Evolutionary conservation across 2,113 vertebrate genomes (phyloP), one percentile per base, ranked within the genome.

Genomic region (Protobothrops flavoviridis): DNA sequence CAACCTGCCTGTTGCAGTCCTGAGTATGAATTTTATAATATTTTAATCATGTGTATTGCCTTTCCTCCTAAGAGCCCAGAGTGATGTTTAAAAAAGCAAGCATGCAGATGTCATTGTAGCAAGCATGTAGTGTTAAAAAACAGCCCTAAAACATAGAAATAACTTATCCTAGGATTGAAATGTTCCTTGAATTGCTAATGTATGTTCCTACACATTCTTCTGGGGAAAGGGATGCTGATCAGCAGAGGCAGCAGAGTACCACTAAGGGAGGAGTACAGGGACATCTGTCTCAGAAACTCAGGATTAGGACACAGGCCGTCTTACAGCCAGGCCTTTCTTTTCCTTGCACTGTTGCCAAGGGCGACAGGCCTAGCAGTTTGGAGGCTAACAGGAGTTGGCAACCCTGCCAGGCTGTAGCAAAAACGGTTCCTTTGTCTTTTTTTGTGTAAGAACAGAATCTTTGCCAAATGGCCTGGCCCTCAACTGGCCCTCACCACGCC

Each of bases 361-460:
- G 92, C 74, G 86, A 93, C 89, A 86, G 55, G 88, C 88, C 86
- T 93, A 61, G 89, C 74, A 61, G n/a, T 93, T 90, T 39, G 21
- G 92, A 59, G 92, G 45, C 45, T 93, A 89, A 48, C n/a, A 53
- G 61, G 88, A 86, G 74, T 23, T 90, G 92, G 74, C 92, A 93
- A 17, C 24, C 55, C 74, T 90, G 88, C 92, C 74, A 64, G 45
- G 45, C 88, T 90, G 20, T 24, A 90, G 29, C 88, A 90, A 93
- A 93, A 93, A 90, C 86, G 45, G 88, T 57, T 93, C 92, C 56
- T 93, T 93, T 93, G 88, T 93, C 92, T 50, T 87, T 48, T 90
- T 57, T 56, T 64, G 33, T 43, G 7, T 90, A 64, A 59, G 85
- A 86, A 87, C 45, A 87, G 81, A 87, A 5, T 26, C 43, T 10